Base-by-base conservation (phyloP, 2,113 vertebrate genomes). In the Oncorhynchus nerka region DNA sequence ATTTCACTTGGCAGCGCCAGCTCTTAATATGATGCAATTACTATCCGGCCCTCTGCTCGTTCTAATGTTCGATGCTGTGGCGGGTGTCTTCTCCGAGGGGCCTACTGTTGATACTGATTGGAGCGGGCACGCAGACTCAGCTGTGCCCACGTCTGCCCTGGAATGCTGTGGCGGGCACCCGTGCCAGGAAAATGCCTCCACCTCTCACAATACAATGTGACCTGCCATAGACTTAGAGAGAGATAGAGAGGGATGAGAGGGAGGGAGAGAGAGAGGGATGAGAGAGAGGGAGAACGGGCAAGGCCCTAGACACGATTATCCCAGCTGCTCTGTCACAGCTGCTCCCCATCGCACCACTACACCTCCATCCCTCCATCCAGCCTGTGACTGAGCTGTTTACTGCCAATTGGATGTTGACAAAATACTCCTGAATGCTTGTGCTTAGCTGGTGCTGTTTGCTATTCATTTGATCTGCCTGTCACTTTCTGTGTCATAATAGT, bases 341-440 rank as follows among this genome's bases (percentile, higher is more conserved):
- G 85, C 85, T 88, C 74, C 76, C 73, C 76, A 81, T 78, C 79
- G 82, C 84, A 84, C 71, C 75, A 75, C 68, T 85, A 86, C 83
- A 76, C 81, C 80, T 83, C 71, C 81, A 74, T 89, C 78, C 80
- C 76, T 79, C 73, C 26, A 28, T 51, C 83, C 76, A 75, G 75
- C 73, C 39, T 73, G 74, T 77, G 75, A 81, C 83, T 83, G 73
- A 80, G 24, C 73, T 81, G 81, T 79, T 80, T 79, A 70, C 70
- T 68, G 83, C 75, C 81, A 79, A 77, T 70, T 76, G 73, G 72
- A 70, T 78, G 79, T 80, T 81, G 78, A 83, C 76, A 82, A 80
- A 89, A 79, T 68, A 75, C 68, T 82, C 67, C 74, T 62, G 76
- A 65, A 75, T 79, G 70, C 39, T 15, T 74, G 68, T 75, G 48